Evolutionary conservation across 2,888 invertebrate species (phyloP), one percentile per base, ranked within the genome.

Genomic region (Chloromyia formosa): DNA sequence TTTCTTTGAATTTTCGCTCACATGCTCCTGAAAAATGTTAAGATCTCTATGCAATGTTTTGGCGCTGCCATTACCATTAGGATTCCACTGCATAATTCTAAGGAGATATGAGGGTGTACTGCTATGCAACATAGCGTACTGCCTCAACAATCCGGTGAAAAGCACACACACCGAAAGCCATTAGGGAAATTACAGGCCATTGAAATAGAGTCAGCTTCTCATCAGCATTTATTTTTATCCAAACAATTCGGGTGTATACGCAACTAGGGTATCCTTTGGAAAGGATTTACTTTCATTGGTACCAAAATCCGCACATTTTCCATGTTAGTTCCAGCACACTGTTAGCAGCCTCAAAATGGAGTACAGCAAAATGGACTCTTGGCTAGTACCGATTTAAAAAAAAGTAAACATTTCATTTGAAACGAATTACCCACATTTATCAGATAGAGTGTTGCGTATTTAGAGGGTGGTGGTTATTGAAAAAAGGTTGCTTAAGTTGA

Each of bases 171-270:
- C 27, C 42, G 68, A 27, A 42, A 27, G 68, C 71, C 71, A 71
- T 71, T 71, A 71, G 71, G 58, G 71, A 71, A 58, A 71, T 71
- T 71, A 71, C 56, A 56, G 56, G 56, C 58, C 71, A 58, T 56
- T 56, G 56, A 56, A 71, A 58, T 71, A 20, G 35, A 69, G 56
- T 58, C 71, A 56, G 49, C 56, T 58, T 56, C 71, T 35, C 56
- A 42, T 56, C 71, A 40, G 56, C 20, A 10, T 64, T 14, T n/a
- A 40, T 5, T 40, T 49, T n/a, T 12, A 49, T n/a, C 49, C 49
- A 2, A 35, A 49, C 49, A 49, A 49, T 35, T 35, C 27, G 3
- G 27, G 27, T 18, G 54, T 53, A 53, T 53, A 58, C 20, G 20
- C 58, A 58, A 18, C 23, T 58, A 14, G 20, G 58, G n/a, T 16